Conservation (phyloP, 2,113 vertebrate genomes). For the Xiphophorus couchianus region DNA sequence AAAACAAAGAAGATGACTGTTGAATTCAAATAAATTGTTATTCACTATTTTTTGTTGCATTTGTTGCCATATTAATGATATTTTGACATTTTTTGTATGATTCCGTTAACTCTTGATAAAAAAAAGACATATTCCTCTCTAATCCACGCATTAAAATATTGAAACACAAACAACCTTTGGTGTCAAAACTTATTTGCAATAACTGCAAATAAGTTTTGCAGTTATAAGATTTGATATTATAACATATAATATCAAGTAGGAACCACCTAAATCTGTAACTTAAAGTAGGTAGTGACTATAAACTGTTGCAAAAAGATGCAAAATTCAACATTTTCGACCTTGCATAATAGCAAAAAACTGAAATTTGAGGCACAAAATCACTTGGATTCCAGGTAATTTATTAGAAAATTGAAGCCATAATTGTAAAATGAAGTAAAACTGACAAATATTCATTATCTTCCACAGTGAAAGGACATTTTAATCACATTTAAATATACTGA, state of each 20-base stretch:
- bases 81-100: neutral
- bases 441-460: neutral
- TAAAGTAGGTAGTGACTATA: too few relatives aligned
- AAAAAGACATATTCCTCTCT: neutral
- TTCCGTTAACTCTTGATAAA: neutral
- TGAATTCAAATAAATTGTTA: too few relatives aligned
- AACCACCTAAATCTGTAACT: neutral
- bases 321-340: neutral
- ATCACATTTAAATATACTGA: neutral
- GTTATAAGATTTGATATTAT: too few relatives aligned
- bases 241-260: neutral
- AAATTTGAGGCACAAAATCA: neutral
- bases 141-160: neutral
- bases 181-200: too few relatives aligned
- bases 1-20: too few relatives aligned
- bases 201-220: too few relatives aligned
- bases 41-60: neutral
- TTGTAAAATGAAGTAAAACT: constrained; percentile 11
- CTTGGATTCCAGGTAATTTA: constrained; percentile 30
- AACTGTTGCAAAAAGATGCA: neutral
- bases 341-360: neutral
- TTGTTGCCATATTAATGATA: neutral
- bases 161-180: neutral
- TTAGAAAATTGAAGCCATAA: constrained; percentile 36
- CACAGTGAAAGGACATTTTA: constrained; percentile 14